These are phyloP conservation scores for Chalcosyrphus nemorum DNA, from an alignment of 2,888 invertebrate species.

Conservation along the genomic window DNA sequence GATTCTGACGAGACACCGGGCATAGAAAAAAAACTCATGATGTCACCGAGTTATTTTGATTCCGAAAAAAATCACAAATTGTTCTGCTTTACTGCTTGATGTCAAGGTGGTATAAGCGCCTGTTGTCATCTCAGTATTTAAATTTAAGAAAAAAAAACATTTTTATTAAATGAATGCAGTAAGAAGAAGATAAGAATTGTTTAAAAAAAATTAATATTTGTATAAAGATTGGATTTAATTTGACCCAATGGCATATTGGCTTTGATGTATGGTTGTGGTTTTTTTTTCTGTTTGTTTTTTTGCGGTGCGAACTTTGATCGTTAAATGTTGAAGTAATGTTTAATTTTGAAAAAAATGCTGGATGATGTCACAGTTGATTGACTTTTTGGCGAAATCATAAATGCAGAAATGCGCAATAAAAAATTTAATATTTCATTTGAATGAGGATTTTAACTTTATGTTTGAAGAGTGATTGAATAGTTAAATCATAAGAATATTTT, in stretches of 20 bases:
- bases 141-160: constrained; percentile 1
- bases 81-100: constrained; percentile 53
- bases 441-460: background rate
- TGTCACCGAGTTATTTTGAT: constrained; percentile 60
- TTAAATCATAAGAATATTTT: too few relatives aligned
- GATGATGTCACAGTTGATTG: constrained; percentile 24
- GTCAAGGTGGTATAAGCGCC: constrained; percentile 43
- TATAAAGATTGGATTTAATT: background rate
- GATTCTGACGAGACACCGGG: constrained; percentile 23
- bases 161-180: background rate
- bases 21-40: constrained; percentile 31
- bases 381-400: background rate
- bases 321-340: constrained; percentile 14
- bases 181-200: background rate
- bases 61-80: constrained; percentile 45
- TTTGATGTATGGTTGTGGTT: background rate
- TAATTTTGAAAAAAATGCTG: background rate
- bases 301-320: background rate
- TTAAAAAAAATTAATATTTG: background rate
- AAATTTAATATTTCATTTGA: background rate
- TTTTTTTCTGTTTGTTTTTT: background rate
- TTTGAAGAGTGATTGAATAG: too few relatives aligned
- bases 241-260: constrained; percentile 41
- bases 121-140: constrained; percentile 45
- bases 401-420: background rate